Evolutionary conservation across 2,888 invertebrate species (phyloP).

Genomic region (Sisyra nigra): DNA sequence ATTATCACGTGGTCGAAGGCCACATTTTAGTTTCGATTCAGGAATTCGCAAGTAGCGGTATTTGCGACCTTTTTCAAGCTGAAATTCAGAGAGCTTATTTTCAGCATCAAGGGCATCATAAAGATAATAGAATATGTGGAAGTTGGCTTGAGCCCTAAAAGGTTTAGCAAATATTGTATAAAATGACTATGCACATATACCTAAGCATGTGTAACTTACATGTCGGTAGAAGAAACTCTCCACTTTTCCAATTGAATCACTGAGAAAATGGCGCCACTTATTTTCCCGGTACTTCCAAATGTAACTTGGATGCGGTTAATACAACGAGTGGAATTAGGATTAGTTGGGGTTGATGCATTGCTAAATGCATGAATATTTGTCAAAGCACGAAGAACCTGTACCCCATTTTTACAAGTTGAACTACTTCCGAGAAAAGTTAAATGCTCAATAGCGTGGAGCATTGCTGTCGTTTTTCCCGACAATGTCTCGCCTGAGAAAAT

Average conservation of each 20-base stretch:
- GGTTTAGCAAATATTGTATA: too few species aligned
- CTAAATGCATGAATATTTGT: constrained; percentile 61
- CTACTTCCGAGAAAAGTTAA: constrained; percentile 67
- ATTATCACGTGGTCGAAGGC: constrained; percentile 46
- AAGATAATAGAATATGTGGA: constrained; percentile 79
- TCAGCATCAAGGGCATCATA: constrained; percentile 66
- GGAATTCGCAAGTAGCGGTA: constrained; percentile 59
- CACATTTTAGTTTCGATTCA: constrained; percentile 35
- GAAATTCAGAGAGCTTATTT: constrained; percentile 47
- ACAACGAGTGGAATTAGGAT: constrained; percentile 73
- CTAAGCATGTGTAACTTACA: constrained; percentile 30
- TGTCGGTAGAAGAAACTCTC: constrained; percentile 64
- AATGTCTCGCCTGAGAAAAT: constrained; percentile 81
- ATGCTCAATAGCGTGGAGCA: constrained; percentile 63
- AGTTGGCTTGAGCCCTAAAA: constrained; percentile 70
- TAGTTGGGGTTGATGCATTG: constrained; percentile 72
- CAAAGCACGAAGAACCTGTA: constrained; percentile 48
- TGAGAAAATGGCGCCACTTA: constrained; percentile 77
- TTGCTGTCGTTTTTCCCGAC: constrained; percentile 81
- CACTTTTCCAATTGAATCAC: constrained; percentile 79
- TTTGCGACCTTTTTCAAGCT: constrained; percentile 46
- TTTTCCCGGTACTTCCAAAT: constrained; percentile 71
- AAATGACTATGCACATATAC: too few species aligned
- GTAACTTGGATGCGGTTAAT: constrained; percentile 67
- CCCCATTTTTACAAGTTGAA: constrained; percentile 38